Percentiles rank a stretch among this genome's conserved stretches.
phyloP scores from a whole-genome alignment of 2,797 vertebrate species.

The Gymnodraco acuticeps region DNA sequence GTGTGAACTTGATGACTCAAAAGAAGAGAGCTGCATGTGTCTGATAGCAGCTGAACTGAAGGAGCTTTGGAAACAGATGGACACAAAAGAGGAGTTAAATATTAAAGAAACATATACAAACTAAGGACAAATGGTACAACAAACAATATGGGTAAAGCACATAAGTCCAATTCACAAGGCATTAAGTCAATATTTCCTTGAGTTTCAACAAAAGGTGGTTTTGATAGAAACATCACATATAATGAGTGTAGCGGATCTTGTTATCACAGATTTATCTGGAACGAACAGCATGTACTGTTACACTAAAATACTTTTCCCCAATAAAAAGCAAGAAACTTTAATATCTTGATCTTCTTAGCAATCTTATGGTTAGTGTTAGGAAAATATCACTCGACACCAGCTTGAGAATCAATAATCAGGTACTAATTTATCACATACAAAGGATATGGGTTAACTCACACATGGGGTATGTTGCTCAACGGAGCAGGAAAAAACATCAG shows the following conservation, averaged over 20 bases:
- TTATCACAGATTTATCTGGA: conserved; percentile 6
- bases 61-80: conserved; percentile 7
- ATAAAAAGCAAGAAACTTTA: not conserved
- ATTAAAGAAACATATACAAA: not conserved
- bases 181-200: not conserved
- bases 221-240: not conserved
- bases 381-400: no score
- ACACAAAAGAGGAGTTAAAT: conserved; percentile 3
- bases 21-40: conserved; percentile 18
- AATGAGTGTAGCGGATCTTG: conserved; percentile 3
- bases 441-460: no score
- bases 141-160: not conserved
- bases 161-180: not conserved
- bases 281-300: not conserved
- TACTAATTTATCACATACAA: no score
- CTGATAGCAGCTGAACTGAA: conserved; percentile 25
- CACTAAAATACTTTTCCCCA: not conserved
- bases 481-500: no score
- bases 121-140: not conserved
- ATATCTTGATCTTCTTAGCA: not conserved
- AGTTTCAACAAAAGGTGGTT: not conserved
- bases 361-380: not conserved
- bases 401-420: no score
- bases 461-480: no score
- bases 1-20: conserved; percentile 52